phyloP scores from a whole-genome alignment of 1,140 invertebrate genomes.

The Achatina immaculata region DNA sequence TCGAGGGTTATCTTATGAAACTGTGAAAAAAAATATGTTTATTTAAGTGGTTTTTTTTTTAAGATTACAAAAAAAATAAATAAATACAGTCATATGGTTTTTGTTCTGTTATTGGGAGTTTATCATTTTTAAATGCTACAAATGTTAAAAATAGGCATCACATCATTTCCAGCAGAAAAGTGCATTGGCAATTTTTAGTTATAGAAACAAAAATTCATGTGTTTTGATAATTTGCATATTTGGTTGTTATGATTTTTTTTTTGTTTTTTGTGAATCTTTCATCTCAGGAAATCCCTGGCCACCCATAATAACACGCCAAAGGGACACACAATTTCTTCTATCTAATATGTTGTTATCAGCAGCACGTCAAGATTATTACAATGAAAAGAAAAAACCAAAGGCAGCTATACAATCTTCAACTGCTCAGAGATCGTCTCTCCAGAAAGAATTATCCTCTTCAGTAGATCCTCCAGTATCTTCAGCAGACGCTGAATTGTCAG shows the following conservation, averaged over 20 bases:
- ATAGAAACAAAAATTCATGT: not conserved
- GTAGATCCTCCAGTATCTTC: not conserved
- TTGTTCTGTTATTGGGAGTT: too few species aligned
- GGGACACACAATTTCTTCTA: slow-evolving; percentile 9
- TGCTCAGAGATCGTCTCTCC: not conserved
- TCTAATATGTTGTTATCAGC: slow-evolving; percentile 26
- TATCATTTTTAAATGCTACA: too few species aligned
- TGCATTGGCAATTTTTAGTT: too few species aligned
- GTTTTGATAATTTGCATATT: not conserved
- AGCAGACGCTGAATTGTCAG: not conserved
- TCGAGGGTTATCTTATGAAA: too few species aligned
- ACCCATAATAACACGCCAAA: slow-evolving; percentile 2
- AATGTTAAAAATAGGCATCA: too few species aligned
- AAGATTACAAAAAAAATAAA: too few species aligned
- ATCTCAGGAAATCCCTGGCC: slow-evolving; percentile 34
- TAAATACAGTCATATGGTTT: too few species aligned
- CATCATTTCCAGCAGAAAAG: not conserved
- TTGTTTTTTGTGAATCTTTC: too few species aligned
- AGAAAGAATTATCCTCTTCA: not conserved
- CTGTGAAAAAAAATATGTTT: too few species aligned
- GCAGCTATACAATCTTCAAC: not conserved
- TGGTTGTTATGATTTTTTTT: not conserved
- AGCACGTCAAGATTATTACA: slow-evolving; percentile 27
- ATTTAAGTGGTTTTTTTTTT: too few species aligned
- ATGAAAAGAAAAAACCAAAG: not conserved